Evolutionary conservation across 2,797 vertebrate genomes (phyloP).

Genomic region (Ibycter americanus): DNA sequence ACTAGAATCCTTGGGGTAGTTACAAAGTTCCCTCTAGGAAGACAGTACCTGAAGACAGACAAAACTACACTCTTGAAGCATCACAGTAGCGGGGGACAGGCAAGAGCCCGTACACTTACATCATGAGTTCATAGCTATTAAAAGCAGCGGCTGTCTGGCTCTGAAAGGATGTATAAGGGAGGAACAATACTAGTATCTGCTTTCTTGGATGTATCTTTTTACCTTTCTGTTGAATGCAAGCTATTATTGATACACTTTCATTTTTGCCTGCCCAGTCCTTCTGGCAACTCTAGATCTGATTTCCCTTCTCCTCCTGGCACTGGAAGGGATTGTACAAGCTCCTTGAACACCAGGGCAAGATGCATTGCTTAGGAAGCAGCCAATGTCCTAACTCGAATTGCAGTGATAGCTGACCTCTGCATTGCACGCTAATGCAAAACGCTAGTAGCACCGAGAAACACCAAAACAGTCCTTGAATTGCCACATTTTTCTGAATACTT

Average conservation of each 20-base stretch:
- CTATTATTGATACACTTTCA: not conserved
- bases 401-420: not conserved
- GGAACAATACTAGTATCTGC: not conserved
- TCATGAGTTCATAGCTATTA: not conserved
- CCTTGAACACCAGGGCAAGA: not conserved
- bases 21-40: not conserved
- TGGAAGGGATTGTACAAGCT: not conserved
- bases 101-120: not conserved
- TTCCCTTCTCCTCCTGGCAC: not conserved
- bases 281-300: not conserved
- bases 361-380: not conserved
- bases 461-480: not conserved
- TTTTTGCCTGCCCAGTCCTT: not conserved
- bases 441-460: not conserved
- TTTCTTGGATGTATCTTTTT: not conserved
- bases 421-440: not conserved
- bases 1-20: not conserved
- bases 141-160: not conserved
- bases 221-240: not conserved
- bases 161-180: not conserved
- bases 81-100: not conserved
- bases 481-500: not conserved
- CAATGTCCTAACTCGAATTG: fast-evolving
- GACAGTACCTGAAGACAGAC: not conserved
- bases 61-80: not conserved